Conservation (phyloP, 2,797 vertebrate genomes). For the Poecilia picta region DNA sequence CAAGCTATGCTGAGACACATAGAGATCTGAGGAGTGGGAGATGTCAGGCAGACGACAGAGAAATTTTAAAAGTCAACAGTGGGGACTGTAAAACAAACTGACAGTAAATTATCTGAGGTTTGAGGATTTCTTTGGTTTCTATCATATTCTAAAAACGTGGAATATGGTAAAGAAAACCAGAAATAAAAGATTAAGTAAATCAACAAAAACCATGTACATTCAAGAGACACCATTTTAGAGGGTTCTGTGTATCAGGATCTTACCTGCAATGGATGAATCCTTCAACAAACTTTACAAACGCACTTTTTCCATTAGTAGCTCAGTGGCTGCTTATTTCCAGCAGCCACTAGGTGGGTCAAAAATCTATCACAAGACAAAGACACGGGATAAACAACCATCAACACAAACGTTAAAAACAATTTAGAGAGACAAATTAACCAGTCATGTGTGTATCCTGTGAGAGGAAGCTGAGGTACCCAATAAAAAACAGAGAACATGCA, state of each 20-base stretch:
- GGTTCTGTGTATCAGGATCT: not conserved
- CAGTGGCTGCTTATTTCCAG: not conserved
- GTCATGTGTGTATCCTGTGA: not conserved
- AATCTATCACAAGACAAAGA: too few species aligned
- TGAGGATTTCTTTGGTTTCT: not conserved
- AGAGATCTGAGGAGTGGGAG: constrained; percentile 3
- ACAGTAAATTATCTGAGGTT: not conserved
- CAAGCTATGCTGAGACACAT: constrained; percentile 17
- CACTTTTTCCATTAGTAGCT: not conserved
- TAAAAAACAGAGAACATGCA: too few species aligned
- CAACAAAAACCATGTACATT: not conserved
- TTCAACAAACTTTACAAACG: not conserved
- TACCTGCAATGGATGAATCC: not conserved
- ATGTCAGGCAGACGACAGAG: constrained; percentile 15
- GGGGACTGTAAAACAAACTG: not conserved
- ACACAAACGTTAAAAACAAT: too few species aligned
- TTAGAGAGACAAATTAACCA: not conserved
- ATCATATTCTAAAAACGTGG: not conserved
- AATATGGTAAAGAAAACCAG: not conserved
- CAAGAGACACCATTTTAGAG: not conserved
- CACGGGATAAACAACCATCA: too few species aligned
- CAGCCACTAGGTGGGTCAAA: too few species aligned
- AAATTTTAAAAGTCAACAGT: not conserved
- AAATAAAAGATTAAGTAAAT: too few species aligned
- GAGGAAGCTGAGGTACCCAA: too few species aligned